These are phyloP conservation scores for Ibycter americanus DNA, from an alignment of 2,797 vertebrate species.

Conservation along the genomic window DNA sequence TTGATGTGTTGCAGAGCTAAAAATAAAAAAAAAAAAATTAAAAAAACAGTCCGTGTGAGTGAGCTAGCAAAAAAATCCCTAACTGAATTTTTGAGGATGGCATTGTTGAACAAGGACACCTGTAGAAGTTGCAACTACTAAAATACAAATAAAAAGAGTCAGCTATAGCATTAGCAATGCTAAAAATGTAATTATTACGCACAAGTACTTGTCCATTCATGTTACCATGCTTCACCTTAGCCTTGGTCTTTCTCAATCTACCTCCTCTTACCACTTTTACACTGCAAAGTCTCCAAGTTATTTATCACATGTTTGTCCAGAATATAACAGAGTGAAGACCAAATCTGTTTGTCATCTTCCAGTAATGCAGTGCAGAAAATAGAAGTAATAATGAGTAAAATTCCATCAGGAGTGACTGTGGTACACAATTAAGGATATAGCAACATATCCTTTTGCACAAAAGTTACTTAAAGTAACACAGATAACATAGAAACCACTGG, in stretches of 20 bases:
- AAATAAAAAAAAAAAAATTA: background rate
- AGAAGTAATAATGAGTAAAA: background rate
- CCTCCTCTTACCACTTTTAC: background rate
- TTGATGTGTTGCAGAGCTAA: background rate
- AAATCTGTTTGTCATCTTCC: background rate
- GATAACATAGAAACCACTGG: background rate
- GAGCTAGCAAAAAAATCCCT: background rate
- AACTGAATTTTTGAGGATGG: background rate
- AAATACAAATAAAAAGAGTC: background rate
- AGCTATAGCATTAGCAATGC: background rate
- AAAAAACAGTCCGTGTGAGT: background rate
- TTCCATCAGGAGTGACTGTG: background rate
- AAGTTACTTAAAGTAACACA: background rate
- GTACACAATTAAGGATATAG: background rate
- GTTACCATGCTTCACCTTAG: background rate
- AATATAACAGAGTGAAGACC: background rate
- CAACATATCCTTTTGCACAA: background rate
- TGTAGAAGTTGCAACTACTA: background rate
- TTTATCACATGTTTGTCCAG: background rate
- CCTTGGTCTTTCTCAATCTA: background rate
- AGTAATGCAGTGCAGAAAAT: background rate
- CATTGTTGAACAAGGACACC: background rate
- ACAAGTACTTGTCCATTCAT: background rate
- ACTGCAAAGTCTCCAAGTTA: background rate
- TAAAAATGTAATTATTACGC: background rate